A percentile compares a stretch with the other conserved stretches of the same genome.
phyloP scores from a whole-genome alignment of 92 coral and sea anemone species.

The Metridium senile region DNA sequence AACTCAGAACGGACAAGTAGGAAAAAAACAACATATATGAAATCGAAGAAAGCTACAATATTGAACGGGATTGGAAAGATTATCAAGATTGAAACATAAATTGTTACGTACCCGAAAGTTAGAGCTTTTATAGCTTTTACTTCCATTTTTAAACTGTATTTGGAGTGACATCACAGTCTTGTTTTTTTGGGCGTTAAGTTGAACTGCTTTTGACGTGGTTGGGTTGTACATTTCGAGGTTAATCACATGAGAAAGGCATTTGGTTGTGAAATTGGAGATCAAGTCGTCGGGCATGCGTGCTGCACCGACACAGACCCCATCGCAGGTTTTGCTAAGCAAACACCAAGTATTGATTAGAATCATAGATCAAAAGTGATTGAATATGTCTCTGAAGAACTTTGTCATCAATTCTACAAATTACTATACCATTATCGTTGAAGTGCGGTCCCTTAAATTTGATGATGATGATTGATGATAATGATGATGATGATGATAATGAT shows the following conservation, averaged over 20 bases:
- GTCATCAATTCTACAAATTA: too few relatives aligned
- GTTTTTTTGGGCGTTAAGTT: neutral
- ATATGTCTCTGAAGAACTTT: neutral
- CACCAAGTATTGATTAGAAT: too few relatives aligned
- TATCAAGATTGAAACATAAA: neutral
- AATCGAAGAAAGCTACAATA: too few relatives aligned
- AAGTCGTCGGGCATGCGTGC: constrained; percentile 29
- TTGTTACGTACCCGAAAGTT: constrained; percentile 6
- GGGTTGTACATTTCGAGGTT: constrained; percentile 21
- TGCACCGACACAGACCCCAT: constrained; percentile 26
- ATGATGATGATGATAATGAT: too few relatives aligned
- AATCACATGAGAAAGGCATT: constrained; percentile 23
- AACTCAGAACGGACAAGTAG: too few relatives aligned
- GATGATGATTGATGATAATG: too few relatives aligned
- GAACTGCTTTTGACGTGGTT: neutral
- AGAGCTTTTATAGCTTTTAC: neutral
- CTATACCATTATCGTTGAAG: too few relatives aligned
- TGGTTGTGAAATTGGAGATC: constrained; percentile 15
- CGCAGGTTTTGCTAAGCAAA: neutral
- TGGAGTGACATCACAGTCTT: constrained; percentile 4
- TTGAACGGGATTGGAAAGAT: too few relatives aligned
- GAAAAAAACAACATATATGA: too few relatives aligned
- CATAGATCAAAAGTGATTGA: too few relatives aligned
- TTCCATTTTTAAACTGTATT: constrained; percentile 5
- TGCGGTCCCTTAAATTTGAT: too few relatives aligned